A percentile compares a stretch with the other conserved stretches of the same genome.
These are phyloP conservation scores for Melozone crissalis DNA, from an alignment of 2,113 vertebrate species.

Conservation along the genomic window DNA sequence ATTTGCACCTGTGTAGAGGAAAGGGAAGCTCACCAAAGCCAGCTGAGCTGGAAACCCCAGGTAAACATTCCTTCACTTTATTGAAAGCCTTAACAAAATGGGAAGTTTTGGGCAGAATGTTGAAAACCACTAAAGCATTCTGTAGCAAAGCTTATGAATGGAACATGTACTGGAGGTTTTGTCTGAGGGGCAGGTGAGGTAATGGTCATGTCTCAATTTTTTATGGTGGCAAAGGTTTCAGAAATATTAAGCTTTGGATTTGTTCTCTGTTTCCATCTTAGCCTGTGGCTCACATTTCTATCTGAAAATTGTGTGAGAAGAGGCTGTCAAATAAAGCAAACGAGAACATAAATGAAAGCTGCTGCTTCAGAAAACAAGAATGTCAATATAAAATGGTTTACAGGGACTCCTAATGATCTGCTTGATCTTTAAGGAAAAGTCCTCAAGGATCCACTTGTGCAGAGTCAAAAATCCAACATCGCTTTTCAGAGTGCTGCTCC, in stretches of 20 bases:
- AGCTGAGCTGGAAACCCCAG: neutral
- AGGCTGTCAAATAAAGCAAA: neutral
- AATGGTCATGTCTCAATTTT: neutral
- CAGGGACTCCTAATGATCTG: neutral
- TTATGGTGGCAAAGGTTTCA: neutral
- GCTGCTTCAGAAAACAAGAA: constrained; percentile 1
- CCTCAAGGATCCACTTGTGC: neutral
- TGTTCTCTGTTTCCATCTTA: neutral
- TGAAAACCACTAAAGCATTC: neutral
- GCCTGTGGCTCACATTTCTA: neutral
- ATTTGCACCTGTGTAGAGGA: neutral
- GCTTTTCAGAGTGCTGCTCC: neutral
- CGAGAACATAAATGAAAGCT: neutral
- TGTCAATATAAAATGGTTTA: constrained; percentile 30
- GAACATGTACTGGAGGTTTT: neutral
- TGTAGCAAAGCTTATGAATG: neutral
- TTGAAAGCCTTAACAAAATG: neutral
- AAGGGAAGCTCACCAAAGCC: neutral
- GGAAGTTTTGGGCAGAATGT: neutral
- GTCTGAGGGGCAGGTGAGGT: neutral
- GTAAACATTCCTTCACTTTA: neutral
- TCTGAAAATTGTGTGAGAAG: neutral
- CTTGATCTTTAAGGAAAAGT: constrained; percentile 2
- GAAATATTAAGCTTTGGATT: neutral
- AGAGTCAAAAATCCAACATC: neutral